Conservation (phyloP, 30 jellyfish, hydroid and myxozoan genomes). For the Aurelia sp. region DNA sequence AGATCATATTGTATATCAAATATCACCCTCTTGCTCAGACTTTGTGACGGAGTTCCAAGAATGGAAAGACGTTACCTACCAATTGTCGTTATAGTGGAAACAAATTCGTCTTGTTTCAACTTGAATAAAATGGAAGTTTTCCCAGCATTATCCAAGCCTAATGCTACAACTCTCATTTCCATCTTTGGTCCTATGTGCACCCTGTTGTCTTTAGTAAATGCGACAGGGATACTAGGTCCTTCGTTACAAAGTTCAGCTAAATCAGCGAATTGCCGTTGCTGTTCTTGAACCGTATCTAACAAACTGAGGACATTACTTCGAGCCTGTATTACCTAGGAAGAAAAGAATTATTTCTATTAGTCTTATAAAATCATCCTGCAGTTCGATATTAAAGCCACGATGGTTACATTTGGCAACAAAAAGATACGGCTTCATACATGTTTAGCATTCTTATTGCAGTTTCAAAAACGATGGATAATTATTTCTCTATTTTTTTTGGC, state of each 20-base stretch:
- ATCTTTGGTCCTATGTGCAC: slow-evolving; percentile 98
- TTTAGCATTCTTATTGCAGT: too few relatives aligned
- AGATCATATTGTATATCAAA: too few relatives aligned
- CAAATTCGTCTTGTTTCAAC: slow-evolving; percentile 93
- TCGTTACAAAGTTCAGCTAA: slow-evolving; percentile 91
- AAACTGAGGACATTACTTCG: slow-evolving; percentile 78
- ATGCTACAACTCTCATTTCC: slow-evolving; percentile 98
- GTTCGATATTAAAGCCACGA: too few relatives aligned
- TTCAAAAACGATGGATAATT: too few relatives aligned
- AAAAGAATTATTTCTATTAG: too few relatives aligned
- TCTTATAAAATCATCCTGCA: too few relatives aligned
- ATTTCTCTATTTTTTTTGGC: too few relatives aligned
- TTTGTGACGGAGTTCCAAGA: neutral
- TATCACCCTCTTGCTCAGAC: too few relatives aligned
- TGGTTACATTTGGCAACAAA: too few relatives aligned
- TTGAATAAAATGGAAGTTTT: slow-evolving; percentile 93
- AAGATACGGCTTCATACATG: too few relatives aligned
- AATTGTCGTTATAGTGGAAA: slow-evolving; percentile 91
- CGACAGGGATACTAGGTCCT: slow-evolving; percentile 89
- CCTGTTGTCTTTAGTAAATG: slow-evolving; percentile 96
- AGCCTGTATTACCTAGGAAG: slow-evolving; percentile 86
- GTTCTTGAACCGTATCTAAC: slow-evolving; percentile 91
- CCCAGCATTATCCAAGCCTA: slow-evolving; percentile 98
- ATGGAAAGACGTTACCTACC: slow-evolving; percentile 51
- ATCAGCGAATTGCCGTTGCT: slow-evolving; percentile 82